A percentile compares a stretch with the other conserved stretches of the same genome.
These are phyloP conservation scores for Drosophila auraria DNA, from an alignment of 1,140 invertebrate species.

Conservation along the genomic window DNA sequence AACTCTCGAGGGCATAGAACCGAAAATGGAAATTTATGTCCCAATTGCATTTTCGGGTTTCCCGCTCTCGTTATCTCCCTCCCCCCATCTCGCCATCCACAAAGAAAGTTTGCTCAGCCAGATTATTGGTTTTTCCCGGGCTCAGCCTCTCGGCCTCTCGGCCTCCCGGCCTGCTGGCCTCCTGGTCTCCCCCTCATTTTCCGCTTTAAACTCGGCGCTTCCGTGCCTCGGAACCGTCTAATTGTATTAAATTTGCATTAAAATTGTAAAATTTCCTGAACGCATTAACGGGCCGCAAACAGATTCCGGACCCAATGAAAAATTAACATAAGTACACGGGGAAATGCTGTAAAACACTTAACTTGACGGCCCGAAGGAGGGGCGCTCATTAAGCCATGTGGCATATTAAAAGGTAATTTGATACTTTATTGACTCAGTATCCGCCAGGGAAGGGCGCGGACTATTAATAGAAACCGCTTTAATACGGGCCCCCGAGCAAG, in stretches of 20 bases:
- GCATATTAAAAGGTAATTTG: constrained; percentile 63
- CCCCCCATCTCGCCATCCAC: constrained; percentile 4
- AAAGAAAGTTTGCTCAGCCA: constrained; percentile 50
- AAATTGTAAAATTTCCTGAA: constrained; percentile 56
- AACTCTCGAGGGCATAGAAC: constrained; percentile 77
- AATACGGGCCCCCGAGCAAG: constrained; percentile 4
- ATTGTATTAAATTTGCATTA: constrained; percentile 77
- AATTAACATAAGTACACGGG: constrained; percentile 34
- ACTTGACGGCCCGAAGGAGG: constrained; percentile 12
- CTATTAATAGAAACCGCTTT: constrained; percentile 40
- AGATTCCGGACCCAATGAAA: constrained; percentile 35
- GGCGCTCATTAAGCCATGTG: constrained; percentile 51
- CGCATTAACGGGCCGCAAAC: constrained; percentile 39
- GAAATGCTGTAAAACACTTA: constrained; percentile 62
- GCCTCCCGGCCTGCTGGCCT: background rate
- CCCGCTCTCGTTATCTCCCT: constrained; percentile 14
- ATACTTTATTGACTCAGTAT: constrained; percentile 69
- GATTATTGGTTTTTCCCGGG: constrained; percentile 68
- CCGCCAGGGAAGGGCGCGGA: background rate
- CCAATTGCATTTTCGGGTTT: constrained; percentile 72
- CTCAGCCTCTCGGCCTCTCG: constrained; percentile 27
- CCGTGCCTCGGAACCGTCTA: constrained; percentile 30
- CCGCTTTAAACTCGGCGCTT: constrained; percentile 38
- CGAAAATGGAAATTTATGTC: constrained; percentile 83
- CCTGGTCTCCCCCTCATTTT: constrained; percentile 2